Conservation (phyloP, 1,140 invertebrate species). For the Calycopis cecrops region DNA sequence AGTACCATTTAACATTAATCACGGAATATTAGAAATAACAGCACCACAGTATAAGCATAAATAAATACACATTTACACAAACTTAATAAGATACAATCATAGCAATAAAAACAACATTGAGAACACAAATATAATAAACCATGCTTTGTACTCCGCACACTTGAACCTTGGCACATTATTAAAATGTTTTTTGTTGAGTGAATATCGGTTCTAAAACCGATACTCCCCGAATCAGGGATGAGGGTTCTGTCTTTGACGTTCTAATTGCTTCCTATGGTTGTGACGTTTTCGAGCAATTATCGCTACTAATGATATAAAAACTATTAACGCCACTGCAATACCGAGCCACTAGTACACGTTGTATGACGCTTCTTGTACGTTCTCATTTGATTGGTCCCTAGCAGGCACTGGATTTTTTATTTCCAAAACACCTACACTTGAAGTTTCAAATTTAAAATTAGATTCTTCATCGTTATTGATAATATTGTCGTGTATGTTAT, state of each 20-base stretch:
- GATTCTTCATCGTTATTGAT: conserved; percentile 50
- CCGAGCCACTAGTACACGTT: conserved; percentile 68
- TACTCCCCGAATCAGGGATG: conserved; percentile 70
- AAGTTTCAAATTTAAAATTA: conserved; percentile 52
- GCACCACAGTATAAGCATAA: conserved; percentile 44
- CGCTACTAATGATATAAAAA: conserved; percentile 55
- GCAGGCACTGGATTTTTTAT: conserved; percentile 55
- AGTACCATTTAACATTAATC: conserved; percentile 20
- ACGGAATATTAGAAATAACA: conserved; percentile 31
- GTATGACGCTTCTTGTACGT: conserved; percentile 57
- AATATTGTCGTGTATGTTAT: conserved; percentile 43
- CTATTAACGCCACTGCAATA: conserved; percentile 51
- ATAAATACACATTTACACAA: conserved; percentile 32
- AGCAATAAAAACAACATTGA: conserved; percentile 18
- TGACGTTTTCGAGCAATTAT: conserved; percentile 64
- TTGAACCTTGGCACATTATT: conserved; percentile 46
- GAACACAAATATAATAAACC: conserved; percentile 35
- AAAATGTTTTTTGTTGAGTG: too few relatives aligned
- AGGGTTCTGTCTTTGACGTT: conserved; percentile 55
- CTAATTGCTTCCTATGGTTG: conserved; percentile 60
- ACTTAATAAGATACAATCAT: conserved; percentile 17
- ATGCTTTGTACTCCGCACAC: conserved; percentile 40
- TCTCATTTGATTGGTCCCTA: conserved; percentile 40
- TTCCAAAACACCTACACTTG: conserved; percentile 60
- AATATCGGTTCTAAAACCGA: conserved; percentile 62